These are phyloP conservation scores for Ceuthmochares aereus DNA, from an alignment of 2,113 vertebrate genomes.

Conservation along the genomic window DNA sequence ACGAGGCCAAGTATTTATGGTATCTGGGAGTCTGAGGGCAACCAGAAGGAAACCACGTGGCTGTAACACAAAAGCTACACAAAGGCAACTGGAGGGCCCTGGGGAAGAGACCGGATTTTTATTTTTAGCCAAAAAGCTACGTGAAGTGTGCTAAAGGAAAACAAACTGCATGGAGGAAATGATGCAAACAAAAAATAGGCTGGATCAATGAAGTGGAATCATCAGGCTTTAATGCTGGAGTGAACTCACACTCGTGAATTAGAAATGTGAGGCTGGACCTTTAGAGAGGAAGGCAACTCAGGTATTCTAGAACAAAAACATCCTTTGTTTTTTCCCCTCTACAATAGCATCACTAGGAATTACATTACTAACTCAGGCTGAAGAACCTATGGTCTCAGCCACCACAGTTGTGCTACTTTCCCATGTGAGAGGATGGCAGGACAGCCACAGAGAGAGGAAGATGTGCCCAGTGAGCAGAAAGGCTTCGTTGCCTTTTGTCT, in stretches of 20 bases:
- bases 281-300: background rate
- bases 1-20: conserved; percentile 22
- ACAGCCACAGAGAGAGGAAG: background rate
- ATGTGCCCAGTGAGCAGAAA: background rate
- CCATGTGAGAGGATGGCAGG: background rate
- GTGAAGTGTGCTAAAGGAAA: background rate
- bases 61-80: conserved; percentile 7
- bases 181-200: background rate
- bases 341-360: background rate
- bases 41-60: conserved; percentile 34
- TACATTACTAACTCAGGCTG: background rate
- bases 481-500: background rate
- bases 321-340: background rate
- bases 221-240: background rate
- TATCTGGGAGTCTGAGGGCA: conserved; percentile 1
- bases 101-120: background rate
- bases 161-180: background rate
- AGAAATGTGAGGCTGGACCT: background rate
- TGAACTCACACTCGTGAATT: background rate
- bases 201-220: background rate
- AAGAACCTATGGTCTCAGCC: background rate
- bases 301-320: background rate
- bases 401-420: background rate
- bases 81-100: background rate
- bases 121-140: conserved; percentile 30